These are phyloP conservation scores for Phaethon lepturus DNA, from an alignment of 2,113 vertebrate species.

Conservation along the genomic window DNA sequence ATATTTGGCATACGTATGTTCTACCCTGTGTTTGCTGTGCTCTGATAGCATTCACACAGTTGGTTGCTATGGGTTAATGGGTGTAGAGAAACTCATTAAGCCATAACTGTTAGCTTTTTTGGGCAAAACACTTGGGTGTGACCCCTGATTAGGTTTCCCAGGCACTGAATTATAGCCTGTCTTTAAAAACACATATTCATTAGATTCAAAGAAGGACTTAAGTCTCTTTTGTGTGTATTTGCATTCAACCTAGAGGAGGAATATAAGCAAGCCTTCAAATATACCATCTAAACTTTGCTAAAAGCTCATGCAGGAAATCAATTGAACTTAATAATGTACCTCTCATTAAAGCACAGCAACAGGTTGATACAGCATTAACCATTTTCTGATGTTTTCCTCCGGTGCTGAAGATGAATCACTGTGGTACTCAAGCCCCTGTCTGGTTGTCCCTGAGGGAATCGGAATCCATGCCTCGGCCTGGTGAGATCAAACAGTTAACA, in stretches of 20 bases:
- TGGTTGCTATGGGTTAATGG: not conserved
- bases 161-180: not conserved
- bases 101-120: not conserved
- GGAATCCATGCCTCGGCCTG: conserved; percentile 81
- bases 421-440: conserved; percentile 90
- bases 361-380: not conserved
- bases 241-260: not conserved
- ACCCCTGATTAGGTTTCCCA: not conserved
- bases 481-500: conserved; percentile 83
- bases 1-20: not conserved
- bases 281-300: not conserved
- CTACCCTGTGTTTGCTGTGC: not conserved
- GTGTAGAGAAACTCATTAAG: not conserved
- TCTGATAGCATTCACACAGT: not conserved
- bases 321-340: not conserved
- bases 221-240: not conserved
- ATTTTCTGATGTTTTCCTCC: conserved; percentile 17
- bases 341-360: not conserved
- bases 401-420: conserved; percentile 85
- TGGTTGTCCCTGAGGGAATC: conserved; percentile 86
- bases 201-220: not conserved
- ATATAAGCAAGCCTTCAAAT: not conserved
- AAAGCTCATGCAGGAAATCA: not conserved
- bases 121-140: not conserved
- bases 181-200: not conserved